Base-by-base conservation (phyloP, 2,888 invertebrate species). In the Laspeyria flexula region DNA sequence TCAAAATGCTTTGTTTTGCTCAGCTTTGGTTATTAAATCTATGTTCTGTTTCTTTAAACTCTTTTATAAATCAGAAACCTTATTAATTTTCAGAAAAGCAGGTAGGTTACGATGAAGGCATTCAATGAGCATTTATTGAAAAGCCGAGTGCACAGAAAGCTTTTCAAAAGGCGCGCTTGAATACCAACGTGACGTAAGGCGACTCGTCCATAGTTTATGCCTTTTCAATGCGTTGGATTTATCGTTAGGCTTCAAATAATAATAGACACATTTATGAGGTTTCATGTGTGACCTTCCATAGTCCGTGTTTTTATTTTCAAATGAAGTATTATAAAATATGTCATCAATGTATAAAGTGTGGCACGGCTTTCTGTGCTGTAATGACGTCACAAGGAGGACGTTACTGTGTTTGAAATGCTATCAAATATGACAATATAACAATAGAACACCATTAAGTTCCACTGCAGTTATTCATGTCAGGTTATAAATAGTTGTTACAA, bases 61-160 rank as follows among this genome's bases (percentile, higher is more conserved):
- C 1, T 6, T 7, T 3, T 6, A 18, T 6, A 39, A 61, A 61
- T 54, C 45, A 63, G 67, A 73, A 76, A 65, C 70, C 73, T 79
- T 85, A 85, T 85, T 83, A 85, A 83, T 85, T 81, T 70, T 77
- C 66, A 71, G 64, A 66, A 60, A 69, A 46, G 75, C 67, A 75
- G 69, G 65, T 60, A 73, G 71, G 73, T 78, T 76, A 68, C 64
- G 61, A 45, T 47, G 39, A 15, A 54, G 67, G 57, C 60, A 85
- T 85, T 85, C 83, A 82, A 78, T 71, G 78, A 75, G 78, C 75
- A 75, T 83, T 84, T 86, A 88, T 88, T 86, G 83, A 86, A 83
- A 85, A 77, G 73, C 70, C 72, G 70, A 70, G 61, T 66, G 72
- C 65, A 62, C 54, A 77, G 76, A 79, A 75, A 79, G 79, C 76